phyloP scores from a whole-genome alignment of 2,888 invertebrate genomes.

The Eilema depressum region DNA sequence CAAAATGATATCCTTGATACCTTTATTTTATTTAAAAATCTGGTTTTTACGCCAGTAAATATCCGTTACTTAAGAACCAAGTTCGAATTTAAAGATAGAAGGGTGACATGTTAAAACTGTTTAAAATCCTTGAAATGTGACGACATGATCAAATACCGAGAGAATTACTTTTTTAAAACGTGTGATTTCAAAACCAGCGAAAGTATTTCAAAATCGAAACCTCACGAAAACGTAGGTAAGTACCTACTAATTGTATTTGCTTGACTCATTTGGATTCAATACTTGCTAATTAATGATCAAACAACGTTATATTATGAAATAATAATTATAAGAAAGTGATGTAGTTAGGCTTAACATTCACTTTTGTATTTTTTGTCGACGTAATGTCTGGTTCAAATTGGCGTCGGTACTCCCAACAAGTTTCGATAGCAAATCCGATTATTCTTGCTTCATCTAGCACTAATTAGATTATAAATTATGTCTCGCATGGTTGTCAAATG shows the following conservation, averaged over 20 bases:
- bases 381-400: not conserved
- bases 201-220: not conserved
- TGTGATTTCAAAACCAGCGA: not conserved
- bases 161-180: not conserved
- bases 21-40: not conserved
- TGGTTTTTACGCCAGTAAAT: not conserved
- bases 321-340: not conserved
- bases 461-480: slow-evolving; percentile 3
- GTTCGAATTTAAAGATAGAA: not conserved
- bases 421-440: slow-evolving; percentile 1
- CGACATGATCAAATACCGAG: not conserved
- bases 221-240: too few species aligned
- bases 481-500: not conserved
- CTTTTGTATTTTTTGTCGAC: not conserved
- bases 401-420: not conserved
- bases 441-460: slow-evolving; percentile 6
- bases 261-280: not conserved
- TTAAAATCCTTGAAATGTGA: not conserved
- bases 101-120: not conserved
- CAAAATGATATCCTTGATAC: not conserved
- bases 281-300: not conserved
- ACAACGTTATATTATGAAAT: not conserved
- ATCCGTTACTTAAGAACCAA: not conserved
- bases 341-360: not conserved
- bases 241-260: too few species aligned